Base-by-base conservation (phyloP, 2,888 invertebrate species). In the Meteorus cinctellus region DNA sequence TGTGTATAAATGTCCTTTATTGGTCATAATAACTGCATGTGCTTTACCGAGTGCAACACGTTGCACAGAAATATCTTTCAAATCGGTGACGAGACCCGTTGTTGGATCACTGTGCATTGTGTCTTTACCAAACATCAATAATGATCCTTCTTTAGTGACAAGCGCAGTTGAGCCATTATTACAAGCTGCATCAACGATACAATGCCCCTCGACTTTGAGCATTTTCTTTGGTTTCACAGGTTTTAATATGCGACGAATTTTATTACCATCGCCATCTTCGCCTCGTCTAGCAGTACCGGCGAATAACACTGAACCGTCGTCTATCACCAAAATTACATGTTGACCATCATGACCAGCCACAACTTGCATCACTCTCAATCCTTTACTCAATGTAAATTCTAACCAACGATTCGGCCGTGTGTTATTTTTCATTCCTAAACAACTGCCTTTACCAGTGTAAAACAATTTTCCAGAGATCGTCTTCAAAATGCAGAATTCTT, bases 61-160 rank as follows among this genome's bases (percentile, higher is more conserved):
- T 71, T 92, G 92, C 24, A 96, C 91, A 79, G 92, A 92, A 79
- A 95, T 93, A 68, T 96, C 94, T 77, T 94, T 92, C 74, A 97
- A 90, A 72, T 95, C 96, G 2, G 92, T 92, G 2, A 97, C 95
- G 72, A 94, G 91, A 90, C 94, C 92, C 70, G 93, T 92, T 66
- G 91, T 86, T 77, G 93, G 91, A 90, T 97, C 96, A 83, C 95
- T 95, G 87, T 97, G 95, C 6, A 95, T 93, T 14, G 95, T 96
- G 89, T 98, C 98, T 89, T 98, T 98, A 62, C 98, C 98, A 89
- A 96, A 98, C 95, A 99, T 96, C 74, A 96, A 93, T 55, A 98
- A 91, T 84, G 96, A 94, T 0, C 99, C 99, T 73, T 96, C 95
- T 84, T 95, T 94, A 1, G 97, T 97, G 0, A 98, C 95, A 78